phyloP scores from a whole-genome alignment of 2,888 invertebrate genomes.

The Homarus gammarus region DNA sequence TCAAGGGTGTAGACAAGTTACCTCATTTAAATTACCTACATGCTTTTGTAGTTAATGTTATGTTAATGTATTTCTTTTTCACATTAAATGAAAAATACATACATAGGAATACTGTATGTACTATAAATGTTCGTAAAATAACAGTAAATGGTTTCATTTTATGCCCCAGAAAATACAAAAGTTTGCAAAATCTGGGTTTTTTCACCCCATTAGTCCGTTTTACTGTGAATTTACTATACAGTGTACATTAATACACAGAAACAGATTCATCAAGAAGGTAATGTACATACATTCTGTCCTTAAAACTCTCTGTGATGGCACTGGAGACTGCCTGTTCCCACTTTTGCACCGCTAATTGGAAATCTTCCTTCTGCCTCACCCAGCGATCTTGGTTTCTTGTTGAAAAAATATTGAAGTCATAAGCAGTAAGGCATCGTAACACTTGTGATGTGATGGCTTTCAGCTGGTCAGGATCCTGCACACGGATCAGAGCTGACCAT shows the following conservation, averaged over 20 bases:
- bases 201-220: no score
- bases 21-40: no score
- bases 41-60: no score
- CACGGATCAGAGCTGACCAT: conserved; percentile 72
- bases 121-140: no score
- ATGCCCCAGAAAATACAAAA: no score
- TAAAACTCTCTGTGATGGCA: conserved; percentile 68
- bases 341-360: conserved; percentile 63
- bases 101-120: no score
- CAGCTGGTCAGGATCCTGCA: conserved; percentile 61
- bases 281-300: conserved; percentile 62
- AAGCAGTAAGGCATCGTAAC: conserved; percentile 68
- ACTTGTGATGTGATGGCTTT: conserved; percentile 66
- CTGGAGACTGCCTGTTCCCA: conserved; percentile 69
- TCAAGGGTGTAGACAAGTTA: no score
- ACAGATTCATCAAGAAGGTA: no score
- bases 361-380: conserved; percentile 73
- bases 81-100: no score
- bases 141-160: no score
- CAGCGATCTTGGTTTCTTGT: conserved; percentile 71
- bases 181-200: no score
- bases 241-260: neutral
- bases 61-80: no score
- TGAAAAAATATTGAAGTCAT: conserved; percentile 76
- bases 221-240: neutral